A percentile compares a stretch with the other conserved stretches of the same genome.
These are phyloP conservation scores for Tupaia chinensis DNA, from an alignment of 2,113 vertebrate species.

Conservation along the genomic window DNA sequence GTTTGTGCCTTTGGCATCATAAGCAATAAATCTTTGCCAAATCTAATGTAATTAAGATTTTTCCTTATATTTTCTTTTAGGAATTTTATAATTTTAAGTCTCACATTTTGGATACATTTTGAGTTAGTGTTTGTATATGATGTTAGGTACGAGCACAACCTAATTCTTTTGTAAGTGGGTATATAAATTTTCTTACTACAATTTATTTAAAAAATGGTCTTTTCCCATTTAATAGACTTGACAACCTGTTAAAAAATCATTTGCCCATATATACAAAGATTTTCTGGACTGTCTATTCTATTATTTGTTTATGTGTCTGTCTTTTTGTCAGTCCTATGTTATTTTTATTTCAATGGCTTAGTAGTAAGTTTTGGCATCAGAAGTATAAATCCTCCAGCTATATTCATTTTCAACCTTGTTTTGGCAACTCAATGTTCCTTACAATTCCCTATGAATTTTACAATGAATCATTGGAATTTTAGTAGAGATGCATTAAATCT, in stretches of 20 bases:
- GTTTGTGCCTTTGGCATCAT: no score
- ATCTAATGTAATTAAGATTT: not conserved
- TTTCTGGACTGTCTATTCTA: not conserved
- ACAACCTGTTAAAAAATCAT: not conserved
- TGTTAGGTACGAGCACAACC: not conserved
- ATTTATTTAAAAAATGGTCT: not conserved
- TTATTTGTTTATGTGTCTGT: not conserved
- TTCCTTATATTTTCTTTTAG: not conserved
- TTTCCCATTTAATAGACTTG: not conserved
- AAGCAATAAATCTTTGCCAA: no score
- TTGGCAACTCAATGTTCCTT: not conserved
- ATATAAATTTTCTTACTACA: not conserved
- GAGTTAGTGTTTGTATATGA: not conserved
- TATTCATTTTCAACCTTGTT: not conserved
- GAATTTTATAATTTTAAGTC: not conserved
- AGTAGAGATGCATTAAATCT: not conserved
- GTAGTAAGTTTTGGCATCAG: no score
- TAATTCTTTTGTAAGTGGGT: not conserved
- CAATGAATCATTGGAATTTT: not conserved
- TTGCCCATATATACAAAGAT: not conserved
- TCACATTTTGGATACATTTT: not conserved
- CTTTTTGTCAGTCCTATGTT: not conserved
- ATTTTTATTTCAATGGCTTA: not conserved
- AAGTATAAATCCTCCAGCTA: not conserved
- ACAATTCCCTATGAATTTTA: not conserved